Conservation (phyloP, 30 jellyfish, hydroid and myxozoan species). For the Morbakka virulenta region DNA sequence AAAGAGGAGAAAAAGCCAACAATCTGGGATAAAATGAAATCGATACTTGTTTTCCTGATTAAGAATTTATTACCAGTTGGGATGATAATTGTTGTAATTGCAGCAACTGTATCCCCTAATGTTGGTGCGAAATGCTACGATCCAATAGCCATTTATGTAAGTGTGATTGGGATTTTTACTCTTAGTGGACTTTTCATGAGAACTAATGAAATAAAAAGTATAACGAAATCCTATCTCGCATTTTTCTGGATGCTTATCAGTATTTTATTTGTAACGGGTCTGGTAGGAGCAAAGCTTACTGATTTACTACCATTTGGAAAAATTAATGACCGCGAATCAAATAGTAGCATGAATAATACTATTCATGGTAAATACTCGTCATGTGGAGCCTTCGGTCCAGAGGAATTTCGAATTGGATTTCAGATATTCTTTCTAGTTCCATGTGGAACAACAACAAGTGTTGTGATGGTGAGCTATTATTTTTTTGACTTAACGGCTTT, state of each 20-base stretch:
- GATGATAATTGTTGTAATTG: constrained; percentile 48
- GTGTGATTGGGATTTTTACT: constrained; percentile 80
- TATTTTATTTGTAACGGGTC: constrained; percentile 63
- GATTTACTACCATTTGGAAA: constrained; percentile 54
- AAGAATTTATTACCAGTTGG: constrained; percentile 76
- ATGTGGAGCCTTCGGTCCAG: constrained; percentile 61
- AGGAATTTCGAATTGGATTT: constrained; percentile 81
- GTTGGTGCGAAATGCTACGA: constrained; percentile 76
- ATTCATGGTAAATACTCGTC: constrained; percentile 30
- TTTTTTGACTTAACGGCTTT: not conserved
- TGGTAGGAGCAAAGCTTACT: constrained; percentile 75
- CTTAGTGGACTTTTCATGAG: constrained; percentile 81
- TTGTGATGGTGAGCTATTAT: constrained; percentile 73
- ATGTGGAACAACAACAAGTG: constrained; percentile 87
- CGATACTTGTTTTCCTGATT: constrained; percentile 7
- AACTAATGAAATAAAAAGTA: constrained; percentile 79
- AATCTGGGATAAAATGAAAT: constrained; percentile 8
- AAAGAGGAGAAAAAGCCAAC: constrained; percentile 38
- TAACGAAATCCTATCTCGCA: constrained; percentile 81
- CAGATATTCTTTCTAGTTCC: constrained; percentile 84
- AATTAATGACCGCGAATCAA: not conserved
- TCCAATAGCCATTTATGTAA: constrained; percentile 61
- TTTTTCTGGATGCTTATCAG: constrained; percentile 72
- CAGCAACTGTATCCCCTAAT: constrained; percentile 81
- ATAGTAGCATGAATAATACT: constrained; percentile 2